Conservation (phyloP, 2,113 vertebrate genomes). For the Microtus montanus region DNA sequence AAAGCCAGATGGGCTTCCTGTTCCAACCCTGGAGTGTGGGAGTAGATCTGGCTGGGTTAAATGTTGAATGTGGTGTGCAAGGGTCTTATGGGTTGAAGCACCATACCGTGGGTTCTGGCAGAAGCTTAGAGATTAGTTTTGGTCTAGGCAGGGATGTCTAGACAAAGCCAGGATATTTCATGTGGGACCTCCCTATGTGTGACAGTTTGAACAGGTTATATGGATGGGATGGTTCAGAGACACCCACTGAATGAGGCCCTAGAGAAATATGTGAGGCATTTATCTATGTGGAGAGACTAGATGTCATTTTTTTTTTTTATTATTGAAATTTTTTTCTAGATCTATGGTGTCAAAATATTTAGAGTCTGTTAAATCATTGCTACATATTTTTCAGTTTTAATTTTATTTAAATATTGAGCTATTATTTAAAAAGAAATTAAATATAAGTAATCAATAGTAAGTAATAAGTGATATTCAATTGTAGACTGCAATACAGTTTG, state of each 20-base stretch:
- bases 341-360: background rate
- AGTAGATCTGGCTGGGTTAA: background rate
- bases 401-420: background rate
- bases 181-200: background rate
- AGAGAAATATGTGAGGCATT: background rate
- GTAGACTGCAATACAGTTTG: background rate
- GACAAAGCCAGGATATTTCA: background rate
- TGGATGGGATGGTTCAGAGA: background rate
- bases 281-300: background rate
- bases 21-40: background rate
- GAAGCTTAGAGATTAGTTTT: background rate
- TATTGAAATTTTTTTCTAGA: constrained; percentile 1
- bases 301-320: background rate
- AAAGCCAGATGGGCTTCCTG: too few relatives aligned
- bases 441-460: background rate
- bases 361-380: background rate
- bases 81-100: background rate
- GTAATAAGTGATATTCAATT: background rate
- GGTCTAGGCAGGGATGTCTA: background rate
- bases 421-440: background rate
- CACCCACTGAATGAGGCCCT: background rate
- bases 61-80: background rate
- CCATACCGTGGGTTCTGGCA: background rate
- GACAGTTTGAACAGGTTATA: background rate
- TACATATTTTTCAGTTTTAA: constrained; percentile 10